A percentile compares a stretch with the other conserved stretches of the same genome.
phyloP scores from a whole-genome alignment of 2,888 invertebrate species.

The Dicyrtomina minuta region DNA sequence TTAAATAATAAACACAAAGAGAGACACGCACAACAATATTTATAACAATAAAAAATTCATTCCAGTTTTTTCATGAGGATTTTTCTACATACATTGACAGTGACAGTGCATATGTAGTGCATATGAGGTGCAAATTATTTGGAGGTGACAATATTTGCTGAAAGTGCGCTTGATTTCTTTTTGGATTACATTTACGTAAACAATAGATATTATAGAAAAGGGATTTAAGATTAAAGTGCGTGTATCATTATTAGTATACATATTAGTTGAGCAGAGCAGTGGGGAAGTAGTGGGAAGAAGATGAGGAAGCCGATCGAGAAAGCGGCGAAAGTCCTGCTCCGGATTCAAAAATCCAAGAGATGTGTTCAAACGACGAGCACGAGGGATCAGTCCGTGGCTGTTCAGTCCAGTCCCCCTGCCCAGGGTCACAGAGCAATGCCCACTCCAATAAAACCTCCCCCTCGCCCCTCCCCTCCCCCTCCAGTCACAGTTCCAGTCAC shows the following conservation, averaged over 20 bases:
- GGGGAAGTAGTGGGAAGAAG: neutral
- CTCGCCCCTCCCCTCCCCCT: neutral
- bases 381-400: constrained; percentile 19
- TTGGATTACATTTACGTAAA: neutral
- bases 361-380: constrained; percentile 3
- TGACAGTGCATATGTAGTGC: no score
- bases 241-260: neutral
- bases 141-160: no score
- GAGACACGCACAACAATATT: no score
- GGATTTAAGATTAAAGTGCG: neutral
- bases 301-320: constrained; percentile 30
- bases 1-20: no score
- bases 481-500: neutral
- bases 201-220: neutral
- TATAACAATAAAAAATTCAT: no score
- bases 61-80: no score
- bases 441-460: no score
- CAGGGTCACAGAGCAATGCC: no score
- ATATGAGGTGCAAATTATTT: no score
- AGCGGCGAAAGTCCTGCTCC: constrained; percentile 16
- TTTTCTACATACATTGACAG: no score
- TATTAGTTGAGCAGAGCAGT: no score
- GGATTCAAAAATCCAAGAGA: constrained; percentile 13
- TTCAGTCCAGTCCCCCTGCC: constrained; percentile 11
- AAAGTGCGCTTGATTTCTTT: no score